These are phyloP conservation scores for Conistra vaccinii DNA, from an alignment of 2,888 invertebrate genomes.

Conservation along the genomic window DNA sequence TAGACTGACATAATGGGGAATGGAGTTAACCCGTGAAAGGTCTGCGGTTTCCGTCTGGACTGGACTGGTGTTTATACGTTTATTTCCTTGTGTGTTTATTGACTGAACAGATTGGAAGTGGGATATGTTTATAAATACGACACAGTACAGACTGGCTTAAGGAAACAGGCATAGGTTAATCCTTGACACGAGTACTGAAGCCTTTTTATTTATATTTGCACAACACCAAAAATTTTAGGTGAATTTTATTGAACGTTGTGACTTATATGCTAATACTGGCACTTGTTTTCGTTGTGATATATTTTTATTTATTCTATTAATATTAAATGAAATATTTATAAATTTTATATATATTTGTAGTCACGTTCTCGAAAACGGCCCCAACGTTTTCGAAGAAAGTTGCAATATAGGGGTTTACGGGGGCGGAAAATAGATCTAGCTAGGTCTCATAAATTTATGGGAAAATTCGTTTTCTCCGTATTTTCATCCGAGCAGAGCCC, in stretches of 20 bases:
- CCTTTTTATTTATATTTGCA: background rate
- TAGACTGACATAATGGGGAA: slow-evolving; percentile 42
- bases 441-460: too few relatives aligned
- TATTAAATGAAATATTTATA: too few relatives aligned
- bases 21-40: slow-evolving; percentile 20
- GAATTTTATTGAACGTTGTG: background rate
- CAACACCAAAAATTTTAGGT: background rate
- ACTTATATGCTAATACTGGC: too few relatives aligned
- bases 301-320: too few relatives aligned
- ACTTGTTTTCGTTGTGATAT: too few relatives aligned
- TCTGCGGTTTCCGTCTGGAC: slow-evolving; percentile 13
- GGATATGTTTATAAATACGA: background rate
- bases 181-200: background rate
- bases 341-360: too few relatives aligned
- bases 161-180: background rate
- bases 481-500: too few relatives aligned
- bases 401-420: too few relatives aligned
- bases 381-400: too few relatives aligned
- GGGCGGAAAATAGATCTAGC: too few relatives aligned
- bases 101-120: background rate
- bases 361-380: too few relatives aligned
- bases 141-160: background rate
- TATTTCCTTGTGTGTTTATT: background rate
- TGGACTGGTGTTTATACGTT: background rate
- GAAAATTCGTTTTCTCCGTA: too few relatives aligned